Evolutionary conservation across 1,140 invertebrate species (phyloP), one percentile per base, ranked within the genome.

Genomic region (Dreissena rostriformis): DNA sequence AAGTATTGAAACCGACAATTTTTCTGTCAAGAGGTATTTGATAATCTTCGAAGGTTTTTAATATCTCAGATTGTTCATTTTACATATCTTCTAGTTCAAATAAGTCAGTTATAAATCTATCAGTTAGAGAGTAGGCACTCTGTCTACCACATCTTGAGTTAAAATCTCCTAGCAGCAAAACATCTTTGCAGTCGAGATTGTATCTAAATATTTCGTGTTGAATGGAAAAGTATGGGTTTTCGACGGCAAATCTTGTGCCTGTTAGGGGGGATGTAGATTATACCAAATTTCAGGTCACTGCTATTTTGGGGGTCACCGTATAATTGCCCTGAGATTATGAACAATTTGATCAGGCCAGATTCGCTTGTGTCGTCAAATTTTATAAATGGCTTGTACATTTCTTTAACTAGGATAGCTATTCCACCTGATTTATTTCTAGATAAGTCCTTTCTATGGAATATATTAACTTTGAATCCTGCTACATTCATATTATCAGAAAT

Each of bases 371-470:
- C 19, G 14, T 71, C 63, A 2, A 77, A 15, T 24, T 26, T 24
- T 63, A 84, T 51, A 77, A 11, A 76, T 10, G 55, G 70, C 72
- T 22, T n/a, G 39, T 68, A 51, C 2, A 1, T 15, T 24, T 71
- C 52, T 72, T 78, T 84, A 49, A 77, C 49, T 29, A 52, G 55
- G 11, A 84, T 17, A 2, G 74, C 52, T 0, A 84, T 70, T 26
- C 82, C 82, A 55, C 82, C 82, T 26, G 82, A 84, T 24, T 55
- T 55, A 76, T 68, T 68, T 17, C 53, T n/a, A 7, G 52, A 68
- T 61, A 77, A 52, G 70, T 70, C 72, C 22, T 63, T 10, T 29
- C 77, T 71, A 17, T 77, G 70, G 29, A 66, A 52, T 11, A 84
- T 11, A 63, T 49, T 22, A 5, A 84, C 53, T 51, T 19, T 12